These are phyloP conservation scores for Antitype chi DNA, from an alignment of 2,888 invertebrate species.

Conservation along the genomic window DNA sequence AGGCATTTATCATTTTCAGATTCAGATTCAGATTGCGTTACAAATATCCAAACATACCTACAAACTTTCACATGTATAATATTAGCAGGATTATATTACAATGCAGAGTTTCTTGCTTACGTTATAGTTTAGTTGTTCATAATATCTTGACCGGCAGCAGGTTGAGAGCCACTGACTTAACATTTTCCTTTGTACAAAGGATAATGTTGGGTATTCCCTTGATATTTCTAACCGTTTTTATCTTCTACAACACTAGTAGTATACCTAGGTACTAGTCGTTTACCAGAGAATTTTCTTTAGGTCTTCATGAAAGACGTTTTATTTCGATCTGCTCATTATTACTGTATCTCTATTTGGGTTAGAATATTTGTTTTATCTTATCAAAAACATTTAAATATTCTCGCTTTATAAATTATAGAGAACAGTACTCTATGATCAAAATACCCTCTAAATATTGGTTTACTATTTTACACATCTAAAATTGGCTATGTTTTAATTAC, in stretches of 20 bases:
- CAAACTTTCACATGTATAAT: too few species aligned
- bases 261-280: not conserved
- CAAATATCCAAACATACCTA: too few species aligned
- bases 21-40: too few species aligned
- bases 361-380: not conserved
- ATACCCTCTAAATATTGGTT: not conserved
- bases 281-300: not conserved
- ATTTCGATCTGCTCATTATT: not conserved
- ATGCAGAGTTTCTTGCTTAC: too few species aligned
- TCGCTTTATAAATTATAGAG: not conserved
- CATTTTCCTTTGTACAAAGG: slow-evolving; percentile 8
- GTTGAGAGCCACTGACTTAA: slow-evolving; percentile 15
- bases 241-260: not conserved
- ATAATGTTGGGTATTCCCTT: slow-evolving; percentile 33
- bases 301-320: not conserved
- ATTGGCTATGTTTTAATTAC: slow-evolving; percentile 2
- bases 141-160: not conserved
- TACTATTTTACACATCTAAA: not conserved
- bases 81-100: too few species aligned
- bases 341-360: not conserved
- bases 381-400: not conserved
- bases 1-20: too few species aligned
- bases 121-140: too few species aligned
- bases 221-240: not conserved
- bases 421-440: not conserved